Evolutionary conservation across 2,797 vertebrate species (phyloP).

Genomic region (Erpetoichthys calabaricus): DNA sequence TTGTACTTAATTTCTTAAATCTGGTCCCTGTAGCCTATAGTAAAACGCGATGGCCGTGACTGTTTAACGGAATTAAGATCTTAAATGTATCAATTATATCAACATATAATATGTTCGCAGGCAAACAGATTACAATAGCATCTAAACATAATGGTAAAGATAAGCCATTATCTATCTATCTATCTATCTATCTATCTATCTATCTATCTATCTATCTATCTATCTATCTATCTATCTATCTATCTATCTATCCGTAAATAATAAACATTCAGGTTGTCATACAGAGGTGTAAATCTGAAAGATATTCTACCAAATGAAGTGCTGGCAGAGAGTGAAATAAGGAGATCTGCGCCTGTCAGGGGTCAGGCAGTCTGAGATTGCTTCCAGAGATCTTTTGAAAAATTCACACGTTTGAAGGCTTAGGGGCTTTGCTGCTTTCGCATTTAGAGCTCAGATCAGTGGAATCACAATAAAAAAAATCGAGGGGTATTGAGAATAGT

Average conservation of each 20-base stretch:
- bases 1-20: too few relatives aligned
- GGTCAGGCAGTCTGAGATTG: slow-evolving; percentile 92
- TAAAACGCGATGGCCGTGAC: too few relatives aligned
- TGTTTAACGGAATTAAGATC: too few relatives aligned
- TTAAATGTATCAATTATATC: too few relatives aligned
- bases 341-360: slow-evolving; percentile 82
- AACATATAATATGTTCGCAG: neutral
- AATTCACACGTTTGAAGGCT: slow-evolving; percentile 94
- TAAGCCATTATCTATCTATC: too few relatives aligned
- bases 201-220: too few relatives aligned
- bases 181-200: too few relatives aligned
- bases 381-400: slow-evolving; percentile 94
- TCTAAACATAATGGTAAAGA: too few relatives aligned
- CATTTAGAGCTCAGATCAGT: slow-evolving; percentile 93
- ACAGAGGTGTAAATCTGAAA: slow-evolving; percentile 84
- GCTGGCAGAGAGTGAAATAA: slow-evolving; percentile 76
- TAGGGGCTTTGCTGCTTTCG: slow-evolving; percentile 75
- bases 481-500: slow-evolving; percentile 64
- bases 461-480: slow-evolving; percentile 61
- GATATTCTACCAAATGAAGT: slow-evolving; percentile 89
- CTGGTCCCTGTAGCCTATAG: too few relatives aligned
- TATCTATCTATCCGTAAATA: slow-evolving; percentile 64
- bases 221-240: too few relatives aligned
- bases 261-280: slow-evolving; percentile 76
- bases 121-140: neutral